Evolutionary conservation across 2,113 vertebrate genomes (phyloP).

Genomic region (Phoxinus phoxinus): DNA sequence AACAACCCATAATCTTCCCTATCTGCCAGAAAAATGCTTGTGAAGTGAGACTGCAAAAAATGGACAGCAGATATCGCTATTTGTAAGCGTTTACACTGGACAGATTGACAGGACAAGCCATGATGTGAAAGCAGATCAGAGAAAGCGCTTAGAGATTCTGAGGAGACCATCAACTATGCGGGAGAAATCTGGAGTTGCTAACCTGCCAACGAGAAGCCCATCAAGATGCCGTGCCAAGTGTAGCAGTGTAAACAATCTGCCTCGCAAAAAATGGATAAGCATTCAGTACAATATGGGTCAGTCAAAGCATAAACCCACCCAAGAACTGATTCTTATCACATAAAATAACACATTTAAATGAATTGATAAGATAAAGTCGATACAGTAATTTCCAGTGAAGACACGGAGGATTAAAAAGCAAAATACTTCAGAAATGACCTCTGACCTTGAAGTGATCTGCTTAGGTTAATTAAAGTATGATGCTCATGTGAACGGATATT

Average conservation of each 20-base stretch:
- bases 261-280: background rate
- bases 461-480: conserved; percentile 3
- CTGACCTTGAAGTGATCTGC: background rate
- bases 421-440: conserved; percentile 4
- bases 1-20: background rate
- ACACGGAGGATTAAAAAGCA: background rate
- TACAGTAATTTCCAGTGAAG: background rate
- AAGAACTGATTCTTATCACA: background rate
- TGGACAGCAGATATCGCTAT: background rate
- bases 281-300: too few relatives aligned
- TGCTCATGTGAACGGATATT: conserved; percentile 5
- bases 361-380: background rate
- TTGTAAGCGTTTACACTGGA: background rate
- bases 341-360: background rate
- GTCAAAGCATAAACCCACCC: conserved; percentile 1
- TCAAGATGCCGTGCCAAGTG: background rate
- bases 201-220: background rate
- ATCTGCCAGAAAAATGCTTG: background rate
- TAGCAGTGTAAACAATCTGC: background rate
- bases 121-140: background rate
- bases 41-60: background rate
- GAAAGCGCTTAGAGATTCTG: background rate
- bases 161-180: background rate
- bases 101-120: background rate
- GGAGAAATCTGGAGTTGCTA: background rate